Conservation (phyloP, 2,888 invertebrate genomes). For the Harpagoxenus sublaevis region DNA sequence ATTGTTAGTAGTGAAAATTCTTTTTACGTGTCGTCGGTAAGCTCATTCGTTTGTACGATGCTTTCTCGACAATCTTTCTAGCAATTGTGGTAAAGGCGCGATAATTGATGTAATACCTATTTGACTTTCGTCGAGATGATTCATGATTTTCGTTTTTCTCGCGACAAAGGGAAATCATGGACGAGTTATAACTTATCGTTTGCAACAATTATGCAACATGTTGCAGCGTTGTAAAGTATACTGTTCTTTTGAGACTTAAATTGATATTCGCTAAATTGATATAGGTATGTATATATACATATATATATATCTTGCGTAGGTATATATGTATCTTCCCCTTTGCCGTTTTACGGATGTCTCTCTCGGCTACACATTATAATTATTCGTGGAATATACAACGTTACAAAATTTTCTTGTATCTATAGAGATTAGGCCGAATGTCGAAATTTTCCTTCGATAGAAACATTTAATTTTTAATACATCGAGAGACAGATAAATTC, state of each 20-base stretch:
- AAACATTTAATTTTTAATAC: not conserved
- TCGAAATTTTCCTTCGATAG: not conserved
- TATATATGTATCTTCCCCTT: not conserved
- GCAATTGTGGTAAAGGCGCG: not conserved
- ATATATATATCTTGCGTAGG: not conserved
- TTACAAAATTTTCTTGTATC: not conserved
- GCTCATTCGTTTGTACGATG: not conserved
- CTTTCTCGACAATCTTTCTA: not conserved
- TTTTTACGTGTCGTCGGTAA: not conserved
- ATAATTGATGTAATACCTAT: not conserved
- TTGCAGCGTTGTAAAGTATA: not conserved
- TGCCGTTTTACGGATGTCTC: not conserved
- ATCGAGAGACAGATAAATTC: slow-evolving; percentile 39
- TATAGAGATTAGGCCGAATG: not conserved
- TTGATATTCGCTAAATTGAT: not conserved
- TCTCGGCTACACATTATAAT: not conserved
- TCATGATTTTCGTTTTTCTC: slow-evolving; percentile 4
- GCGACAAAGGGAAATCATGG: not conserved
- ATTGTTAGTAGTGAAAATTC: not conserved
- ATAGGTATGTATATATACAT: too few relatives aligned
- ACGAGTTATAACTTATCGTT: slow-evolving; percentile 1
- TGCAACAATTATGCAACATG: slow-evolving; percentile 8
- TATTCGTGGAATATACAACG: not conserved
- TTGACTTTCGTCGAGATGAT: not conserved
- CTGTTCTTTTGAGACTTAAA: not conserved